Evolutionary conservation across 2,888 invertebrate genomes (phyloP), one percentile per base, ranked within the genome.

Genomic region (Galerucella pusilla): DNA sequence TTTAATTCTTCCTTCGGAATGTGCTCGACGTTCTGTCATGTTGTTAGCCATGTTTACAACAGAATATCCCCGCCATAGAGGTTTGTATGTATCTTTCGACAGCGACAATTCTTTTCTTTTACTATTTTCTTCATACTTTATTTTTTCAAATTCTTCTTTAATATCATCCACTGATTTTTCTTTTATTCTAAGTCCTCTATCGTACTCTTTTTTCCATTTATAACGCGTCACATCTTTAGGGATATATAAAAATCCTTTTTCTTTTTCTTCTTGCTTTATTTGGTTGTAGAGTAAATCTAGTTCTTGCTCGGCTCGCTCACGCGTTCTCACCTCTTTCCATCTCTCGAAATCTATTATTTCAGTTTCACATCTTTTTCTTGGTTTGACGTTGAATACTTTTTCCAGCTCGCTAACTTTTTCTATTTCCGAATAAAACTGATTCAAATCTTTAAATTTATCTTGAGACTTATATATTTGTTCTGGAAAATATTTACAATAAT

Each of bases 111-210:
- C 88, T 16, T 85, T 83, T 68, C 87, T 85, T 72, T 85, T 87
- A 75, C 88, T 81, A 82, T 90, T 84, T 84, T 91, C 80, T 80
- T 90, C 90, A 14, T 89, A 88, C 67, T 91, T 89, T 74, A 93
- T 88, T 83, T 91, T 92, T 83, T 92, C 92, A 82, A 95, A 95
- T 82, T 93, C 92, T 77, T 93, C 93, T 81, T 93, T 92, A 11
- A 97, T 90, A 87, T 97, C 94, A 86, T 95, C 95, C 0, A 97
- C 95, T 0, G 97, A 96, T 84, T 94, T 94, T 85, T 96, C 95
- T 85, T 95, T 96, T 57, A 93, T 91, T 82, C 94, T 90, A 54
- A 97, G 88, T 0, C 96, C 94, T 78, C 93, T 90, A 84, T 96
- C 96, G 42, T 89, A 89, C 72, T 93, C 92, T 49, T 91, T 91